A percentile compares a stretch with the other conserved stretches of the same genome.
Conservation (phyloP, 2,888 invertebrate genomes). For the Icerya purchasi region DNA sequence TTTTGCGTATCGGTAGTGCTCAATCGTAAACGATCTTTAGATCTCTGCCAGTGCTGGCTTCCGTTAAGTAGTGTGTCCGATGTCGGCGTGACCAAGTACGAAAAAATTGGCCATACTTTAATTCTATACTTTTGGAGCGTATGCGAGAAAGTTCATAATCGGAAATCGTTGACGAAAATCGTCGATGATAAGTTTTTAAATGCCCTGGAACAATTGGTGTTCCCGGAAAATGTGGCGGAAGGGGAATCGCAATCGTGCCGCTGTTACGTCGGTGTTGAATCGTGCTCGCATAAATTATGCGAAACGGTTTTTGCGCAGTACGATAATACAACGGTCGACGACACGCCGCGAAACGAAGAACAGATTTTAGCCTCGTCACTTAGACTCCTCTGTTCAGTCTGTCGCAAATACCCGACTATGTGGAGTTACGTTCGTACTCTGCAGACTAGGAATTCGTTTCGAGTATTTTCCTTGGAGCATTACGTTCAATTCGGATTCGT, state of each 20-base stretch:
- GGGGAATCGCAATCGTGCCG: not conserved
- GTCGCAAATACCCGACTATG: slow-evolving; percentile 5
- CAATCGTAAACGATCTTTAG: not conserved
- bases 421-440: slow-evolving; percentile 7
- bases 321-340: not conserved
- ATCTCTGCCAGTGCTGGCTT: not conserved
- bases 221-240: not conserved
- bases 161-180: not conserved
- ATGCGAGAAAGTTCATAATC: not conserved
- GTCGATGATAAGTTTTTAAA: not conserved
- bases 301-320: not conserved
- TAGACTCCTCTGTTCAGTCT: slow-evolving; percentile 2
- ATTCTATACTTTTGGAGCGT: not conserved
- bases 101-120: not conserved
- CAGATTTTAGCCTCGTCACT: not conserved
- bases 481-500: slow-evolving; percentile 6
- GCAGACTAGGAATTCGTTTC: not conserved
- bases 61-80: not conserved
- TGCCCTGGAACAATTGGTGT: not conserved
- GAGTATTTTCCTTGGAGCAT: slow-evolving; percentile 5
- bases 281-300: slow-evolving; percentile 4
- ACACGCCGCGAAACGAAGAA: not conserved
- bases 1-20: not conserved
- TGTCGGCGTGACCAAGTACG: not conserved
- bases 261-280: slow-evolving; percentile 1